A percentile compares a stretch with the other conserved stretches of the same genome.
These are phyloP conservation scores for Metalampra italica DNA, from an alignment of 2,888 invertebrate genomes.

Conservation along the genomic window DNA sequence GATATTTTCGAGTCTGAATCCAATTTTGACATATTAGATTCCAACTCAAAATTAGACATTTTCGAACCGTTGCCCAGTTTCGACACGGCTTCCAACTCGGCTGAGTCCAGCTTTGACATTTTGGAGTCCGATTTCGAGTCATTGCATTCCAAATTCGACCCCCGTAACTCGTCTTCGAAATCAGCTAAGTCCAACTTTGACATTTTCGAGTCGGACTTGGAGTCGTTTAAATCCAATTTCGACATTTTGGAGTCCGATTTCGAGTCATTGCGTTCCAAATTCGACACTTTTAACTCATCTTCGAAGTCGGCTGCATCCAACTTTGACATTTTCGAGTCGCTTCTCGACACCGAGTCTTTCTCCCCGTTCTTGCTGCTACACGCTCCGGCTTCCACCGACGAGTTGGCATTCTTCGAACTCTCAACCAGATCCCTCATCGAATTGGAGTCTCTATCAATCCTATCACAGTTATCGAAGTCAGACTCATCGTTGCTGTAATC, in stretches of 20 bases:
- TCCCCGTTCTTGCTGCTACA: neutral
- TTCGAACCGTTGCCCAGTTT: too few relatives aligned
- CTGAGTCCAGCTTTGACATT: neutral
- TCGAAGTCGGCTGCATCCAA: neutral
- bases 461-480: slow-evolving; percentile 14
- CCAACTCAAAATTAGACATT: neutral
- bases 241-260: neutral
- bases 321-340: neutral
- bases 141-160: neutral
- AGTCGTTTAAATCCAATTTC: neutral
- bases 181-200: neutral
- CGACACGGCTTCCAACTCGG: slow-evolving; percentile 1
- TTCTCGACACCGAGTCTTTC: neutral
- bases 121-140: neutral
- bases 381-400: neutral
- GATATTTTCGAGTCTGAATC: neutral
- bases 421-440: neutral
- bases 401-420: neutral
- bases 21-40: too few relatives aligned
- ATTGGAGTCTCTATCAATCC: neutral
- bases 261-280: neutral
- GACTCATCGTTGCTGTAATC: slow-evolving; percentile 33
- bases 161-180: neutral
- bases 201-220: neutral
- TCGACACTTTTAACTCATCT: neutral